phyloP scores from a whole-genome alignment of 2,888 invertebrate genomes.

The Lottia gigantea region DNA sequence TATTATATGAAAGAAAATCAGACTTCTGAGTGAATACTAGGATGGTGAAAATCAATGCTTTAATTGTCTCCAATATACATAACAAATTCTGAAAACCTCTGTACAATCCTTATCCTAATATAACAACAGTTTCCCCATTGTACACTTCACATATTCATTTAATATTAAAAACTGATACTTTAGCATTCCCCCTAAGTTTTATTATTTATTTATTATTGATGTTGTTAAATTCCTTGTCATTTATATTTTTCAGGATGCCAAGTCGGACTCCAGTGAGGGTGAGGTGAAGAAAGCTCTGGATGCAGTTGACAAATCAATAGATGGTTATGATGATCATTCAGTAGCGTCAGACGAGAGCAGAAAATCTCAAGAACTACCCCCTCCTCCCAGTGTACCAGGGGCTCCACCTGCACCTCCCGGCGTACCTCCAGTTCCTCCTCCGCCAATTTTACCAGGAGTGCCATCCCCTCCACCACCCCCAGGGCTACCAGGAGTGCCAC shows the following conservation, averaged over 20 bases:
- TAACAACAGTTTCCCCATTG: no score
- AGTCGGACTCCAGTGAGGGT: conserved; percentile 22
- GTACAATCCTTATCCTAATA: no score
- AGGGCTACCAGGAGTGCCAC: conserved; percentile 25
- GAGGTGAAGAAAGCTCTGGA: conserved; percentile 28
- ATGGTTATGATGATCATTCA: conserved; percentile 27
- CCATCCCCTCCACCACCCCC: conserved; percentile 30
- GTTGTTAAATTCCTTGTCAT: no score
- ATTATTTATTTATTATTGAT: no score
- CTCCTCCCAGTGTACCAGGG: conserved; percentile 34
- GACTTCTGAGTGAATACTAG: no score
- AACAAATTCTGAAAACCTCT: no score
- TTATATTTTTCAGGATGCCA: conserved; percentile 27
- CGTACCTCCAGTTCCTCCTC: conserved; percentile 32
- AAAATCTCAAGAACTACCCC: conserved; percentile 18
- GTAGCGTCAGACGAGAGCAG: not conserved
- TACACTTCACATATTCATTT: no score
- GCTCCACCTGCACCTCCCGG: not conserved
- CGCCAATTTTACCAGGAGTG: conserved; percentile 29
- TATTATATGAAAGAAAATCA: no score
- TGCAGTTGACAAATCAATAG: conserved; percentile 33
- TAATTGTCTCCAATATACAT: no score
- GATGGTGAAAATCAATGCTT: no score
- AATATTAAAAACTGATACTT: no score
- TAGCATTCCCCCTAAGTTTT: no score